These are phyloP conservation scores for Peromyscus californicus DNA, from an alignment of 2,113 vertebrate genomes.

Conservation along the genomic window DNA sequence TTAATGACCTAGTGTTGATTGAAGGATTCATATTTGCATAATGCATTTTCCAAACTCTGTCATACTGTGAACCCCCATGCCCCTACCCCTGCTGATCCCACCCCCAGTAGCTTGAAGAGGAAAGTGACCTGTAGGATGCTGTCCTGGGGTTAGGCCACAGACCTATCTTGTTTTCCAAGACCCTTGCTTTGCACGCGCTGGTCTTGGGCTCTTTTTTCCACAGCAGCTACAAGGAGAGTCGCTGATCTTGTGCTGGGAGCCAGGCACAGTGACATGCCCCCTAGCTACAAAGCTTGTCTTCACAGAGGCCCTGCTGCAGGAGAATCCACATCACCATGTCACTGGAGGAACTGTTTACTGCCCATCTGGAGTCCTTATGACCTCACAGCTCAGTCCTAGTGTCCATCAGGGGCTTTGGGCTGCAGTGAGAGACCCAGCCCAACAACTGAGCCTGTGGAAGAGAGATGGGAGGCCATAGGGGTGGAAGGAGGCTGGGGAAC, in stretches of 20 bases:
- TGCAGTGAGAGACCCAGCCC: too few species aligned
- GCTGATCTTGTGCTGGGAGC: background rate
- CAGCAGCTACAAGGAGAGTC: background rate
- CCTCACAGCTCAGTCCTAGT: background rate
- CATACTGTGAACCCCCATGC: background rate
- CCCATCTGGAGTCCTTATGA: background rate
- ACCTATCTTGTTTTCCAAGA: background rate
- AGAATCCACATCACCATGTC: background rate
- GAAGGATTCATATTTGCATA: slow-evolving; percentile 57
- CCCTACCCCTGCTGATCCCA: background rate
- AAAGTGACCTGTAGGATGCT: background rate
- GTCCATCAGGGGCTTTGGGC: background rate
- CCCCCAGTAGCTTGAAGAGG: background rate
- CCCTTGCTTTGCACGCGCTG: background rate
- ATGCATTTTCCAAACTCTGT: slow-evolving; percentile 36
- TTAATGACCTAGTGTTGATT: background rate
- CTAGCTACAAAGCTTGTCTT: background rate
- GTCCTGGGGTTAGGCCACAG: background rate
- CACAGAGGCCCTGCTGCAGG: background rate
- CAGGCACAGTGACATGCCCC: accelerated
- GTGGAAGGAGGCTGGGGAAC: background rate
- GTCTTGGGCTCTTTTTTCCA: background rate
- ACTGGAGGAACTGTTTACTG: background rate
- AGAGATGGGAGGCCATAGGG: background rate
- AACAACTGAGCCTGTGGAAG: background rate